A percentile compares a stretch with the other conserved stretches of the same genome.
phyloP scores from a whole-genome alignment of 2,113 vertebrate species.

The Myotis davidii region DNA sequence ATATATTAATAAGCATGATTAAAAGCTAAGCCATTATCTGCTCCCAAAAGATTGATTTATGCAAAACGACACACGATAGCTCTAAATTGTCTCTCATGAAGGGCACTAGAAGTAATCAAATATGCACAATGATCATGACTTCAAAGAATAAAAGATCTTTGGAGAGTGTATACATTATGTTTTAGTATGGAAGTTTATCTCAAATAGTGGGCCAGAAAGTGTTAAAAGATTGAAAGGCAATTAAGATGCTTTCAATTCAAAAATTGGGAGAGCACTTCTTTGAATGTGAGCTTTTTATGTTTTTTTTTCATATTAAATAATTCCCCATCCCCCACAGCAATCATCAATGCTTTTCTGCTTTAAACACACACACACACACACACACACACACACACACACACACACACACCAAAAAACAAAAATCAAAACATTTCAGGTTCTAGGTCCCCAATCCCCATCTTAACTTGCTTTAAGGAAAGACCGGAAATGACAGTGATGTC shows the following conservation, averaged over 20 bases:
- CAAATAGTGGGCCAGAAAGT: not conserved
- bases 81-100: not conserved
- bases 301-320: not conserved
- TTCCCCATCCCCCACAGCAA: not conserved
- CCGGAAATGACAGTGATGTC: not conserved
- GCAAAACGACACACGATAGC: conserved; percentile 36
- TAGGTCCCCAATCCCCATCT: not conserved
- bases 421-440: not conserved
- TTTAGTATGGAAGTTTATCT: not conserved
- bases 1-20: conserved; percentile 56
- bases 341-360: not conserved
- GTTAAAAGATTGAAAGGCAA: not conserved
- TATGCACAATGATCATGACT: conserved; percentile 19
- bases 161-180: not conserved
- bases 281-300: not conserved
- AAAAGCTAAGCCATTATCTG: conserved; percentile 64
- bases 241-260: not conserved
- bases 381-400: no score
- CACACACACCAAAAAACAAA: not conserved
- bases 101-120: conserved; percentile 34
- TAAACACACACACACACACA: not conserved
- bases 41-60: conserved; percentile 36
- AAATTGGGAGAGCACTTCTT: not conserved
- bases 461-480: not conserved
- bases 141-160: conserved; percentile 42